phyloP scores from a whole-genome alignment of 2,797 vertebrate species.

The Scolopax rusticola region DNA sequence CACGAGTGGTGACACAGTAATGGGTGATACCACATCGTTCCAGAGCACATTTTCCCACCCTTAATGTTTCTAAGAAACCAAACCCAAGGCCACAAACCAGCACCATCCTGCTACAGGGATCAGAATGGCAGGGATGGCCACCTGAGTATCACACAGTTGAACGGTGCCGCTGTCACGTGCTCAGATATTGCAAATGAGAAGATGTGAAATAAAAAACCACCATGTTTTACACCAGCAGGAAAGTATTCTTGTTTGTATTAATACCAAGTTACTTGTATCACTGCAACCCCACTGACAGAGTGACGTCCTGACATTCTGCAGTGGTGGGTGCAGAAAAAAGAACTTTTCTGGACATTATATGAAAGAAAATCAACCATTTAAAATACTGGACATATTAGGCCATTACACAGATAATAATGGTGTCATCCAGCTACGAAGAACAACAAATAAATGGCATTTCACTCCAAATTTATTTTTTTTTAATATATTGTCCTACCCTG shows the following conservation, averaged over 20 bases:
- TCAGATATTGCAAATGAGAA: background rate
- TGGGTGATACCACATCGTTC: background rate
- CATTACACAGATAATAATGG: background rate
- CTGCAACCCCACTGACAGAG: background rate
- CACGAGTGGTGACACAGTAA: background rate
- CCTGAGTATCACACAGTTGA: background rate
- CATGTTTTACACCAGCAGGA: accelerated
- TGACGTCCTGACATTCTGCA: background rate
- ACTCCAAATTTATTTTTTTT: background rate
- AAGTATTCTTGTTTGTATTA: background rate
- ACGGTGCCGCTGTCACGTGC: background rate
- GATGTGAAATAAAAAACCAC: background rate
- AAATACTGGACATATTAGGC: background rate
- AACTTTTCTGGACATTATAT: background rate
- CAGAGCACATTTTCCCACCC: background rate
- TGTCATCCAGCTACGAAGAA: background rate
- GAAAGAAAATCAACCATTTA: background rate
- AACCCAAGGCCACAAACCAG: background rate
- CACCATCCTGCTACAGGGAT: background rate
- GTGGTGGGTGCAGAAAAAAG: background rate
- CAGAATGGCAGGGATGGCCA: background rate
- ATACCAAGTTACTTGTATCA: background rate
- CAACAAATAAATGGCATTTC: background rate
- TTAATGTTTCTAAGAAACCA: background rate
- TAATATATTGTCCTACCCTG: background rate